Evolutionary conservation across 2,113 vertebrate species (phyloP).

Genomic region (Chelonoidis abingdonii): DNA sequence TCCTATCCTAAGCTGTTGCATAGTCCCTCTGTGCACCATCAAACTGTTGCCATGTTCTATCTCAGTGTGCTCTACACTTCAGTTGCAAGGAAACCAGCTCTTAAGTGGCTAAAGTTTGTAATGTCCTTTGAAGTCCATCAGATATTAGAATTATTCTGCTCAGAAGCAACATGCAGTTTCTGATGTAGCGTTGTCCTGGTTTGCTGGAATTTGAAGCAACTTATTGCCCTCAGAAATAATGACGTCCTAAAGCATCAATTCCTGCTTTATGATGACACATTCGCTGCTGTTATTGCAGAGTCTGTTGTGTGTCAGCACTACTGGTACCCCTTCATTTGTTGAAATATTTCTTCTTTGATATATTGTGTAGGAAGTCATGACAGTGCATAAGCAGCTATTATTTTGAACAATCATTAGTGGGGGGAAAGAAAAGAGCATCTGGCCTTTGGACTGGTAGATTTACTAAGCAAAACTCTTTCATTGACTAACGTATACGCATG

Average conservation of each 20-base stretch:
- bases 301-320: background rate
- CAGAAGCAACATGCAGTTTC: background rate
- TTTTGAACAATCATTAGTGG: background rate
- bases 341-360: background rate
- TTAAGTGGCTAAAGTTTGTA: background rate
- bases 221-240: fast-evolving
- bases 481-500: fast-evolving
- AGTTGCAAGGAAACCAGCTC: background rate
- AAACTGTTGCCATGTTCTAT: conserved; percentile 1
- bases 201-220: background rate
- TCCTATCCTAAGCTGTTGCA: background rate
- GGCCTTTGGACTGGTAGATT: background rate
- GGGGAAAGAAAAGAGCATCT: background rate
- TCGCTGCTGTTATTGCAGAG: background rate
- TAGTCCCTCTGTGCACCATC: conserved; percentile 25
- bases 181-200: fast-evolving
- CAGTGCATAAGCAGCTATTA: background rate
- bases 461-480: background rate
- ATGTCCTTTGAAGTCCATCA: background rate
- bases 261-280: fast-evolving
- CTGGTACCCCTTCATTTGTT: background rate
- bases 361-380: fast-evolving
- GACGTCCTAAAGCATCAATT: background rate
- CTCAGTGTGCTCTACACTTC: background rate
- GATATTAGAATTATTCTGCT: background rate